Evolutionary conservation across 2,797 vertebrate genomes (phyloP), one percentile per base, ranked within the genome.

Genomic region (Poeciliopsis gracilis): DNA sequence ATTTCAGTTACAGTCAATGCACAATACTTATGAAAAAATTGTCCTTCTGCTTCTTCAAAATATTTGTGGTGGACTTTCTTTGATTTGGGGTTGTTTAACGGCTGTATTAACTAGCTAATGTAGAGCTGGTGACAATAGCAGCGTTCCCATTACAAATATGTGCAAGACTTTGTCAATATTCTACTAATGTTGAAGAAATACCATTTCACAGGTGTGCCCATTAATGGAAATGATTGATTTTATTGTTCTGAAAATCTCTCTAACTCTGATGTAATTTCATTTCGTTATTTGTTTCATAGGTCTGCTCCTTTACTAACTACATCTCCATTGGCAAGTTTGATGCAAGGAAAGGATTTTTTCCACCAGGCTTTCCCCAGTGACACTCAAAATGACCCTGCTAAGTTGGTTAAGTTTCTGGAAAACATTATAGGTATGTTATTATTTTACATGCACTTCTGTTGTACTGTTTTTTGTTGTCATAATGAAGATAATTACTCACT

Each of bases 371-470:
- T 91, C 30, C 59, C 84, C 25, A 63, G 49, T 2, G 36, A 90
- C 43, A 51, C 86, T 8, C 74, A 0, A 5, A 36, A 30, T 16
- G 77, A 90, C 51, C 63, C 89, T 16, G 66, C 76, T 16, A 12
- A 47, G n/a, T 18, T 95, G 45, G 11, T 92, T 25, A 9, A 85
- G 0, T 1, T 87, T 15, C 83, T 93, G 88, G 86, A 83, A 33
- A 84, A 12, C 10, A 76, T 95, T 51, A 51, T 95, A 28, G 93
- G 95, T 96, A 89, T 25, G 91, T 82, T 43, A 46, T 30, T n/a
- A 41, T 8, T 57, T 36, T 43, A 73, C 2, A 13, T 23, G 67
- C 4, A 36, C 2, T 33, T 43, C 5, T 38, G 23, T 49, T 63
- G 2, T 66, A 67, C 53, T 3, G 23, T 59, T 30, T 30, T 23